Evolutionary conservation across 2,888 invertebrate species (phyloP).

Genomic region (Cephus nigrinus): DNA sequence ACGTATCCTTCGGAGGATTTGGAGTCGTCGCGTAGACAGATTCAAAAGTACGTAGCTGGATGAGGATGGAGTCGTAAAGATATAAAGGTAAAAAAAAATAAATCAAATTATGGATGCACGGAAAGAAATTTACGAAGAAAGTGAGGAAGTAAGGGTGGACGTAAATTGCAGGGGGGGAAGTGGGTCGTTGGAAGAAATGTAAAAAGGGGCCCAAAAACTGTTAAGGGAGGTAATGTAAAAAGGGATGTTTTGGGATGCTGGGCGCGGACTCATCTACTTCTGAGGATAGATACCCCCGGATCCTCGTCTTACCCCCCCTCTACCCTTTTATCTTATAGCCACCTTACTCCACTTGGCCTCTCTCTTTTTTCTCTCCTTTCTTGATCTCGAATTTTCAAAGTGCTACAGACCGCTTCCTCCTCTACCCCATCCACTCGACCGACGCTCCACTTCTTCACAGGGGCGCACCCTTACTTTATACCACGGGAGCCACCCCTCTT

Average conservation of each 20-base stretch:
- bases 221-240: conserved; percentile 13
- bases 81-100: too few species aligned
- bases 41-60: too few species aligned
- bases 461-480: too few species aligned
- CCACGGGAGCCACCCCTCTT: not conserved
- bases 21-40: too few species aligned
- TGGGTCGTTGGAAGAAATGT: not conserved
- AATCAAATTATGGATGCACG: too few species aligned
- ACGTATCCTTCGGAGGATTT: too few species aligned
- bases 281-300: conserved; percentile 10
- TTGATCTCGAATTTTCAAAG: conserved; percentile 34
- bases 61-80: too few species aligned
- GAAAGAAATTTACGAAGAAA: not conserved
- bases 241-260: conserved; percentile 46
- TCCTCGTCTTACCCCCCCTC: conserved; percentile 4
- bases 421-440: conserved; percentile 2
- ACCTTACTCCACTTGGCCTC: not conserved
- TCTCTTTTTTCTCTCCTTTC: not conserved
- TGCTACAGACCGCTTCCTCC: conserved; percentile 22
- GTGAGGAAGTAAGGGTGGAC: not conserved
- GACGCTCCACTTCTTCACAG: too few species aligned
- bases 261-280: conserved; percentile 28
- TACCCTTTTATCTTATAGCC: conserved; percentile 10
- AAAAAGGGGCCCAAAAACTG: conserved; percentile 22
- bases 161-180: not conserved